Evolutionary conservation across 2,113 vertebrate genomes (phyloP).

Genomic region (Neopipo cinnamomea): DNA sequence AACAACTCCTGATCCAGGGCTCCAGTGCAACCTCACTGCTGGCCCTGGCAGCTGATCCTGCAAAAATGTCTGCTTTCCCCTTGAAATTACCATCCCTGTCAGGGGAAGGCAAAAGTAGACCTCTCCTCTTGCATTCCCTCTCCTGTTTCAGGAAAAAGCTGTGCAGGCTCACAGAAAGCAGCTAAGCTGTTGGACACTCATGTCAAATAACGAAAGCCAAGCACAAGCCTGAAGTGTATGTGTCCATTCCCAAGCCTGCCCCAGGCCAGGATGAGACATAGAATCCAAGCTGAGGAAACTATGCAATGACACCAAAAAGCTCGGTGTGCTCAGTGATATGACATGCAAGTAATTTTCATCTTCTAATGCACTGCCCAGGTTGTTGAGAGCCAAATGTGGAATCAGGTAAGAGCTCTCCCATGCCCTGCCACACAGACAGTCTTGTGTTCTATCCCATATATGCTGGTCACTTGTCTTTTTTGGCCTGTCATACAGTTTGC

Average conservation of each 20-base stretch:
- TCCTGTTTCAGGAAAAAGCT: not conserved
- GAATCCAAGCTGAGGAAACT: not conserved
- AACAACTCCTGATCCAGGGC: not conserved
- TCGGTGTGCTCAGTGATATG: not conserved
- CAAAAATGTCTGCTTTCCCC: not conserved
- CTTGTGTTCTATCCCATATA: not conserved
- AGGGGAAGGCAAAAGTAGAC: not conserved
- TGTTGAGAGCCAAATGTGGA: not conserved
- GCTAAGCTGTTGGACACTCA: not conserved
- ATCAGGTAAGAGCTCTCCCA: not conserved
- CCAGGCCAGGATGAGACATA: not conserved
- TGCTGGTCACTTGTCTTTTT: not conserved
- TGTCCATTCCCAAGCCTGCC: not conserved
- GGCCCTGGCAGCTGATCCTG: not conserved
- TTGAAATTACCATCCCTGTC: not conserved
- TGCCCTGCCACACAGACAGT: accelerated
- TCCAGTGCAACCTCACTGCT: not conserved
- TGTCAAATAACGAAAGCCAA: not conserved
- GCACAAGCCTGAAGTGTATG: not conserved
- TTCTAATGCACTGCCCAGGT: not conserved
- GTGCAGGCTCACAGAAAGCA: not conserved
- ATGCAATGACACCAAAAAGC: not conserved
- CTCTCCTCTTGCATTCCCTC: not conserved
- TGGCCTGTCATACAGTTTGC: not conserved
- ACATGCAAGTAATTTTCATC: not conserved